Evolutionary conservation across 2,888 invertebrate genomes (phyloP).

Genomic region (Apoderus coryli): DNA sequence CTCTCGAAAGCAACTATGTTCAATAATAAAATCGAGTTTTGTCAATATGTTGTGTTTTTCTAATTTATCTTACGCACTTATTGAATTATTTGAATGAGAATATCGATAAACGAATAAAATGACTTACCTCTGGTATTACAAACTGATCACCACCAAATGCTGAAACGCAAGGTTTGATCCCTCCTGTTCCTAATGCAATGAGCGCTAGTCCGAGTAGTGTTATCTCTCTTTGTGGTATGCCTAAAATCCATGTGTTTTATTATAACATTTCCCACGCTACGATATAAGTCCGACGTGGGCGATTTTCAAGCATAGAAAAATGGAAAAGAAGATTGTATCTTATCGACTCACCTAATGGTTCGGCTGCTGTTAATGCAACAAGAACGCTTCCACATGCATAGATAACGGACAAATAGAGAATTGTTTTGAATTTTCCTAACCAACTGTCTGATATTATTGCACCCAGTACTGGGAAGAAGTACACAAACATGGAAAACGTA

Average conservation of each 20-base stretch:
- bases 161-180: constrained; percentile 90
- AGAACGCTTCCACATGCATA: constrained; percentile 74
- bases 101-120: too few species aligned
- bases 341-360: too few species aligned
- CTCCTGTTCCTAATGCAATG: constrained; percentile 84
- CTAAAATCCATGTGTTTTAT: too few species aligned
- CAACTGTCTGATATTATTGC: constrained; percentile 89
- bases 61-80: too few species aligned
- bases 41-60: too few species aligned
- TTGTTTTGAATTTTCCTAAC: constrained; percentile 82
- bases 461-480: constrained; percentile 78
- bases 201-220: constrained; percentile 48
- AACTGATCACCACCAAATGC: constrained; percentile 96
- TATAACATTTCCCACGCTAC: too few species aligned
- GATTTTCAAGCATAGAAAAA: too few species aligned
- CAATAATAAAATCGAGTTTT: too few species aligned
- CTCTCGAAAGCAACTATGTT: too few species aligned
- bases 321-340: too few species aligned
- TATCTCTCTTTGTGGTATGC: constrained; percentile 37
- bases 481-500: constrained; percentile 75
- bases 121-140: constrained; percentile 44
- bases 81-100: too few species aligned
- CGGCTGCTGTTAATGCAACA: constrained; percentile 55
- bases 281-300: too few species aligned
- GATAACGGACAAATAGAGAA: constrained; percentile 75